Conservation (phyloP, 2,113 vertebrate species). For the Cochlearius cochlearius region DNA sequence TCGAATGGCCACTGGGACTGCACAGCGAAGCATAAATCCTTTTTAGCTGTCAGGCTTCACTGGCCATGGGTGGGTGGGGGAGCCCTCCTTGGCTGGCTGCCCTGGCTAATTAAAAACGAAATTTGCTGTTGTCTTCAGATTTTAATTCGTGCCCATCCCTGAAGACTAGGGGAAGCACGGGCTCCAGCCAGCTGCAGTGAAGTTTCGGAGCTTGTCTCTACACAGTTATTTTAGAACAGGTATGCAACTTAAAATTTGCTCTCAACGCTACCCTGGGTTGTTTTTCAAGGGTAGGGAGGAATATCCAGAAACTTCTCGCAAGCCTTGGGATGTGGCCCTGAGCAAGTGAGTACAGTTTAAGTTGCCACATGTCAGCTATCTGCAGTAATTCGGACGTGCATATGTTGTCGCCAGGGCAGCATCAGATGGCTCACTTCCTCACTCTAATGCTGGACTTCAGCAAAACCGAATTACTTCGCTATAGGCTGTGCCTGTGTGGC, state of each 20-base stretch:
- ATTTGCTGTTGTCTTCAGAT: conserved; percentile 53
- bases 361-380: background rate
- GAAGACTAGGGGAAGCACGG: background rate
- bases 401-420: background rate
- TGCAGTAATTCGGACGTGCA: rapidly evolving
- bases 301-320: background rate
- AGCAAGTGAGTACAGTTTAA: background rate
- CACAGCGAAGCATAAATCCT: background rate
- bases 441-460: background rate
- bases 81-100: conserved; percentile 42
- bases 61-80: background rate
- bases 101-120: conserved; percentile 46
- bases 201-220: background rate
- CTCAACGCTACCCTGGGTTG: background rate
- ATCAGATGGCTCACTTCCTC: background rate
- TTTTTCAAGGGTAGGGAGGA: background rate
- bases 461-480: rapidly evolving
- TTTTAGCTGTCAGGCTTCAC: background rate
- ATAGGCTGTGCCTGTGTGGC: background rate
- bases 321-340: background rate
- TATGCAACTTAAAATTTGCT: background rate
- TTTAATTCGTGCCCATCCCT: conserved; percentile 6
- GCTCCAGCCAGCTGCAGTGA: conserved; percentile 14
- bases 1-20: conserved; percentile 6
- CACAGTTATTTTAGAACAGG: background rate